These are phyloP conservation scores for Megaustenia siamemsis DNA, from an alignment of 2,888 invertebrate species.

Conservation along the genomic window DNA sequence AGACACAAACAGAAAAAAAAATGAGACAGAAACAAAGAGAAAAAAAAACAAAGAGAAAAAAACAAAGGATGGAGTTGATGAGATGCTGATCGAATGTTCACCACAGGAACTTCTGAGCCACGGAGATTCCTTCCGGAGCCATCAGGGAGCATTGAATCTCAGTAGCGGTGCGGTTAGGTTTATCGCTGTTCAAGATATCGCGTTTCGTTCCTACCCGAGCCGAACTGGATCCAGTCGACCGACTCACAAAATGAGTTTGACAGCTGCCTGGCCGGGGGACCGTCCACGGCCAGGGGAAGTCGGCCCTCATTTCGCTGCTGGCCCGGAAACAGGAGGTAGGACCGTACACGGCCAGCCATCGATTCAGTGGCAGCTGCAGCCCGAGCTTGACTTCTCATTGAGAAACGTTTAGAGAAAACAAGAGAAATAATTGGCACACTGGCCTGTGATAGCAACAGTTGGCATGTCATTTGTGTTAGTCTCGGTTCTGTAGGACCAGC, in stretches of 20 bases:
- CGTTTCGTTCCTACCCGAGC: not conserved
- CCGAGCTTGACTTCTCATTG: not conserved
- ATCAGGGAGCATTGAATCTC: not conserved
- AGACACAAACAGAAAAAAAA: no score
- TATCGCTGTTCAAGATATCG: not conserved
- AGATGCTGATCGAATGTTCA: not conserved
- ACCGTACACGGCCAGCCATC: constrained; percentile 14
- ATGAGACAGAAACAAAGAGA: no score
- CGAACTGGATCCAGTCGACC: constrained; percentile 22
- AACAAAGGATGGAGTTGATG: not conserved
- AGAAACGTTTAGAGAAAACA: no score
- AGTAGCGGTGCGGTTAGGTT: not conserved
- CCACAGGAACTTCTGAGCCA: not conserved
- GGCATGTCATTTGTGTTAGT: no score
- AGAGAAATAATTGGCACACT: no score
- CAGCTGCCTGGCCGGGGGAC: constrained; percentile 22
- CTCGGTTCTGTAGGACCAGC: no score
- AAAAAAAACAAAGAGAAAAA: not conserved
- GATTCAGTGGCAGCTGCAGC: not conserved
- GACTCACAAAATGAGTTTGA: constrained; percentile 39
- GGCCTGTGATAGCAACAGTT: no score
- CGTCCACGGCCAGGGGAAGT: not conserved
- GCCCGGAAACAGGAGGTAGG: constrained; percentile 24
- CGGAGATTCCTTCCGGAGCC: not conserved
- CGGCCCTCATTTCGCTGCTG: not conserved